Evolutionary conservation across 2,888 invertebrate species (phyloP).

Genomic region (Nephrotoma appendiculata): DNA sequence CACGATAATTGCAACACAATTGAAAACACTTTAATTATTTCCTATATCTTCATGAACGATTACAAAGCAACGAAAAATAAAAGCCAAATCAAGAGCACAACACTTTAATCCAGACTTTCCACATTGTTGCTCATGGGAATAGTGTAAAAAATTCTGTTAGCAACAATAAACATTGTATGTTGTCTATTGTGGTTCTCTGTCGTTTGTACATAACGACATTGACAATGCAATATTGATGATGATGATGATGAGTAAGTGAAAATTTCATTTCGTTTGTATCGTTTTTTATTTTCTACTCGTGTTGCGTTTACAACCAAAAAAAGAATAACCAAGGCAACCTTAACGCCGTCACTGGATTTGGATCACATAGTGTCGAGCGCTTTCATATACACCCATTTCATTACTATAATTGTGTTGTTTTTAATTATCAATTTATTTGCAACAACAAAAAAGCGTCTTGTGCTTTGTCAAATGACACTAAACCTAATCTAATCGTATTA

Average conservation of each 20-base stretch:
- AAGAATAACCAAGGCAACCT: neutral
- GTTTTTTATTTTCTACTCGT: neutral
- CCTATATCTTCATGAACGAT: neutral
- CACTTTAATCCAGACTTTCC: neutral
- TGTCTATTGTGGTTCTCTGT: neutral
- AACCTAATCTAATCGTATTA: neutral
- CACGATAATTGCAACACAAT: neutral
- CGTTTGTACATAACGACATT: neutral
- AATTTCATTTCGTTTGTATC: neutral
- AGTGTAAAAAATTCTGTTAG: neutral
- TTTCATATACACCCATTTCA: neutral
- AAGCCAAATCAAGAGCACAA: neutral
- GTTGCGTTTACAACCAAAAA: neutral
- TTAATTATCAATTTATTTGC: neutral
- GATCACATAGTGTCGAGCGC: neutral
- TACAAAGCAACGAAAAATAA: neutral
- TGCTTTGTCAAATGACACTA: neutral
- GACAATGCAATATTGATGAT: neutral
- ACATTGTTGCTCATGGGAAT: neutral
- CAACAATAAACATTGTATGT: neutral
- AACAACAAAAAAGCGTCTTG: neutral
- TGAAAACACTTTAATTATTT: neutral
- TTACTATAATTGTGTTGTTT: neutral
- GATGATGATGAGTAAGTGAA: neutral
- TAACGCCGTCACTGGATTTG: neutral